Percentiles rank a stretch among this genome's conserved stretches.
Conservation (phyloP, 1,140 invertebrate genomes). For the Drosophila cardini region DNA sequence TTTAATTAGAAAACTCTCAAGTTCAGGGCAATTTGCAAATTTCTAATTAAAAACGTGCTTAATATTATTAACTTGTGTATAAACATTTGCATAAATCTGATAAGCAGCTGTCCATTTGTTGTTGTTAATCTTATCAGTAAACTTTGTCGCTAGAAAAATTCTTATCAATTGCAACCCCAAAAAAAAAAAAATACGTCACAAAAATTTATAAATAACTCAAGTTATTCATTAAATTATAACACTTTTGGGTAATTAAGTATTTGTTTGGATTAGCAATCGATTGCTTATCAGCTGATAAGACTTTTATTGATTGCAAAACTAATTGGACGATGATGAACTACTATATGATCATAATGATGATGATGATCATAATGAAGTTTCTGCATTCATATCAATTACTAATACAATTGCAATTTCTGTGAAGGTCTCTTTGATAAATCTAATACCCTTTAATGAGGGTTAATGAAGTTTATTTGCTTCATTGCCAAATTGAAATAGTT, state of each 20-base stretch:
- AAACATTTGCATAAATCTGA: slow-evolving; percentile 25
- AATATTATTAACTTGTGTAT: not conserved
- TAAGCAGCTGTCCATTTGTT: slow-evolving; percentile 15
- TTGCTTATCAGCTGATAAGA: slow-evolving; percentile 21
- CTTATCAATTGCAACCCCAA: slow-evolving; percentile 23
- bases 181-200: slow-evolving; percentile 44
- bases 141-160: slow-evolving; percentile 35
- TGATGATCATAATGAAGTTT: slow-evolving; percentile 16
- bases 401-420: slow-evolving; percentile 12
- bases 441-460: slow-evolving; percentile 18
- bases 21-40: slow-evolving; percentile 26
- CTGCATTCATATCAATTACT: slow-evolving; percentile 1
- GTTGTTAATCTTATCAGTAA: slow-evolving; percentile 55
- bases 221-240: slow-evolving; percentile 14
- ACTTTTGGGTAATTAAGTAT: not conserved
- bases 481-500: slow-evolving; percentile 11
- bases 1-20: slow-evolving; percentile 50
- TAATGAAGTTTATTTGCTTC: slow-evolving; percentile 28
- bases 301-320: slow-evolving; percentile 24
- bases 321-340: not conserved
- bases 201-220: slow-evolving; percentile 11
- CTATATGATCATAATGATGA: no score
- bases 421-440: slow-evolving; percentile 38
- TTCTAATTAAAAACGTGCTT: slow-evolving; percentile 67
- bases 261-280: slow-evolving; percentile 12